A percentile compares a stretch with the other conserved stretches of the same genome.
Evolutionary conservation across 2,888 invertebrate genomes (phyloP).

Genomic region (Drosophila affinis): DNA sequence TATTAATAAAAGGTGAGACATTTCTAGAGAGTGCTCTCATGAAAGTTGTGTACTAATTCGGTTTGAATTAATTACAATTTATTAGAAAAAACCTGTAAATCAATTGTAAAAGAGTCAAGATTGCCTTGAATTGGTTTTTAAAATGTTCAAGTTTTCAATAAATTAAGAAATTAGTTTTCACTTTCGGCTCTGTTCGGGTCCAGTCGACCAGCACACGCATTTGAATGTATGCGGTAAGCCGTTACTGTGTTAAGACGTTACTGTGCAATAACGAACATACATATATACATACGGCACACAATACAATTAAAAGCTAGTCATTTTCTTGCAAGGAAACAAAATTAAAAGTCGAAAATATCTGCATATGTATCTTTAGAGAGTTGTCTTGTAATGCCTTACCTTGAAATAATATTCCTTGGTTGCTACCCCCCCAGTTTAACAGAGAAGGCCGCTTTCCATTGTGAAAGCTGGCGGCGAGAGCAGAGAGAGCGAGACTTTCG

Average conservation of each 20-base stretch:
- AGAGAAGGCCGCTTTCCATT: slow-evolving; percentile 34
- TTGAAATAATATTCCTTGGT: not conserved
- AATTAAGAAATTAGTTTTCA: no score
- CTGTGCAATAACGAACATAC: no score
- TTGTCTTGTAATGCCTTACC: slow-evolving; percentile 3
- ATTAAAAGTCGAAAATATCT: not conserved
- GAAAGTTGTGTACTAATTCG: not conserved
- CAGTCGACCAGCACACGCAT: no score
- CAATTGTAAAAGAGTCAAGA: no score
- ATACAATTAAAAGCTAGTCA: not conserved
- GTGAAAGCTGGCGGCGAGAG: slow-evolving; percentile 23
- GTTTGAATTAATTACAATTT: no score
- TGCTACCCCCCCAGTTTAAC: slow-evolving; percentile 21
- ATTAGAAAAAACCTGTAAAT: no score
- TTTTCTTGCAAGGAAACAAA: not conserved
- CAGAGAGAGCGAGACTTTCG: slow-evolving; percentile 31
- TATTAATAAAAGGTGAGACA: not conserved
- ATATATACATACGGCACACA: no score
- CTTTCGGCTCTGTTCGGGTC: no score
- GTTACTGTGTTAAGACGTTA: no score
- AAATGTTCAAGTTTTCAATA: no score
- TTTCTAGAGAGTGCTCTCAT: not conserved
- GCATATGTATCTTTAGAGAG: not conserved
- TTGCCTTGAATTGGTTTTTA: no score
- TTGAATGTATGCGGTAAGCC: no score